phyloP scores from a whole-genome alignment of 2,888 invertebrate genomes.

The Limnephilus rhombicus region DNA sequence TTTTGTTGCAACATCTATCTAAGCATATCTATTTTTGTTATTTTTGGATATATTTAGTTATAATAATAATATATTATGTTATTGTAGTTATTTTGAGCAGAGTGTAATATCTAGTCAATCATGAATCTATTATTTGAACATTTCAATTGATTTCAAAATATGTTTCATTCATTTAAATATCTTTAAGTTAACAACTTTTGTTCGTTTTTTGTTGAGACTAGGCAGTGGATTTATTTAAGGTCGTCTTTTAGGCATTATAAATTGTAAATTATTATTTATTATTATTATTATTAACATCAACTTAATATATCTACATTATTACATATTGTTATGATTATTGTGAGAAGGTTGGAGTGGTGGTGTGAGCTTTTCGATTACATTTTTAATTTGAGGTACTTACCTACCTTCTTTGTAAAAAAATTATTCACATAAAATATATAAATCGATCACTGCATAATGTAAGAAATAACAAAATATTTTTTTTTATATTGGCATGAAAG shows the following conservation, averaged over 20 bases:
- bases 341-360: not conserved
- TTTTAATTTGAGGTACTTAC: slow-evolving; percentile 2
- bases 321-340: not conserved
- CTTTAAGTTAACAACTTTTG: slow-evolving; percentile 17
- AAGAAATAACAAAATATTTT: not conserved
- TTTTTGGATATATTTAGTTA: slow-evolving; percentile 51
- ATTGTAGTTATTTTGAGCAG: slow-evolving; percentile 62
- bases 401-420: not conserved
- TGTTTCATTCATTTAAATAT: slow-evolving; percentile 42
- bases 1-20: slow-evolving; percentile 20
- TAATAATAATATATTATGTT: slow-evolving; percentile 45
- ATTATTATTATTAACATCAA: slow-evolving; percentile 6
- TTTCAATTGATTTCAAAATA: slow-evolving; percentile 43
- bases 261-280: not conserved
- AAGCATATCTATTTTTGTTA: slow-evolving; percentile 60
- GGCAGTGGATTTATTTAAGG: not conserved
- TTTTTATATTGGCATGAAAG: not conserved
- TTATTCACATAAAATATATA: not conserved
- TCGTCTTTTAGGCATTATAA: not conserved
- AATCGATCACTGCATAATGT: not conserved
- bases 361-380: not conserved
- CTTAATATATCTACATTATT: not conserved
- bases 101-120: slow-evolving; percentile 66
- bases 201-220: not conserved
- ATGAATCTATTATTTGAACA: slow-evolving; percentile 38